A percentile compares a stretch with the other conserved stretches of the same genome.
These are phyloP conservation scores for Mamestra configurata DNA, from an alignment of 1,140 invertebrate species.

Conservation along the genomic window DNA sequence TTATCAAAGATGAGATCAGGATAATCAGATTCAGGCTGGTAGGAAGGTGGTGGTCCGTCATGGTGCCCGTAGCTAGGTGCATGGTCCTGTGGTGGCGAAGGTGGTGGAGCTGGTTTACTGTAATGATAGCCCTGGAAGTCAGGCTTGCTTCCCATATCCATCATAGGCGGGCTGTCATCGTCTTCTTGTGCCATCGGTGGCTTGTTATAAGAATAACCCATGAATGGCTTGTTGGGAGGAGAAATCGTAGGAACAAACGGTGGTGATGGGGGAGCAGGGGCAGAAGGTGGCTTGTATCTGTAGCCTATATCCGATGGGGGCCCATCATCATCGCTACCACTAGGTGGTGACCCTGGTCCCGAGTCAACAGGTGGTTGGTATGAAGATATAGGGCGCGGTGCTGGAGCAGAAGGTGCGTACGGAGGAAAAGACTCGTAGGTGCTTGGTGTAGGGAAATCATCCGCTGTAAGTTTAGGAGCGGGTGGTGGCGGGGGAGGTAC, in stretches of 20 bases:
- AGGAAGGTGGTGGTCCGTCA: conserved; percentile 54
- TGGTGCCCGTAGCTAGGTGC: conserved; percentile 57
- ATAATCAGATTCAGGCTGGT: conserved; percentile 70
- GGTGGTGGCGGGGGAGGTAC: conserved; percentile 82
- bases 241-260: conserved; percentile 73
- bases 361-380: conserved; percentile 32
- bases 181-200: conserved; percentile 59
- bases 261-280: conserved; percentile 48
- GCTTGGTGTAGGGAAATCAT: conserved; percentile 73
- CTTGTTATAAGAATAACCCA: conserved; percentile 77
- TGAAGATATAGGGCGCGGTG: conserved; percentile 44
- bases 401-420: conserved; percentile 62
- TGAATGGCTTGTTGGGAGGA: conserved; percentile 69
- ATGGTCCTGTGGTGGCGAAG: conserved; percentile 55
- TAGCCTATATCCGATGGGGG: conserved; percentile 70
- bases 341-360: conserved; percentile 41
- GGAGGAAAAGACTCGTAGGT: conserved; percentile 83
- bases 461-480: conserved; percentile 65
- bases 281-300: conserved; percentile 73
- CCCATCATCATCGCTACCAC: conserved; percentile 54
- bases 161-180: conserved; percentile 57
- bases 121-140: conserved; percentile 78
- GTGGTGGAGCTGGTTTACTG: conserved; percentile 69
- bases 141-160: conserved; percentile 63
- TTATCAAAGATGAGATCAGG: conserved; percentile 76